Percentiles rank a stretch among this genome's conserved stretches.
Evolutionary conservation across 2,888 invertebrate species (phyloP).

Genomic region (Dorcus parallelipipedus): DNA sequence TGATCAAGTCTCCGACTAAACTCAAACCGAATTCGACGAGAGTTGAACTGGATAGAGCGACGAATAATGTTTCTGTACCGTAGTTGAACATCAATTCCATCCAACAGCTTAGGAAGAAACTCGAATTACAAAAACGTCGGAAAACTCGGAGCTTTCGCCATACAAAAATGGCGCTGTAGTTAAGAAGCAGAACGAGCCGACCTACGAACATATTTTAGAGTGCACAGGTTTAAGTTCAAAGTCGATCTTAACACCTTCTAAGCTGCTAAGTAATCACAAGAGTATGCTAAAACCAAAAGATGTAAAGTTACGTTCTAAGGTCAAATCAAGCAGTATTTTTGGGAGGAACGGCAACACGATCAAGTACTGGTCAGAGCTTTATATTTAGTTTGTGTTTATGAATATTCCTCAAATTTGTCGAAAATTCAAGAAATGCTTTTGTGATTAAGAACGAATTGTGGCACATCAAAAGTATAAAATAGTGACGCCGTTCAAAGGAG

Average conservation of each 20-base stretch:
- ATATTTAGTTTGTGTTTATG: slow-evolving; percentile 30
- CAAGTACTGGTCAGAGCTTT: slow-evolving; percentile 48
- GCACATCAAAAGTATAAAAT: too few relatives aligned
- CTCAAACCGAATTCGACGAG: slow-evolving; percentile 25
- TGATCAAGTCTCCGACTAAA: slow-evolving; percentile 15
- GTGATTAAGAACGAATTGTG: too few relatives aligned
- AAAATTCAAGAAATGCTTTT: too few relatives aligned
- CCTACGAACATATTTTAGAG: slow-evolving; percentile 75
- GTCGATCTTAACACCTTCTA: slow-evolving; percentile 66
- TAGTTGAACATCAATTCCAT: slow-evolving; percentile 36
- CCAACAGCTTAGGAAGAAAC: slow-evolving; percentile 41
- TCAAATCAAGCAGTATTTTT: slow-evolving; percentile 56
- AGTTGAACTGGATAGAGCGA: slow-evolving; percentile 38
- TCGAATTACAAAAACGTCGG: slow-evolving; percentile 50
- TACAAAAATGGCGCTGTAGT: slow-evolving; percentile 28
- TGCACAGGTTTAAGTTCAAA: slow-evolving; percentile 77
- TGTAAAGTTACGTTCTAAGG: slow-evolving; percentile 70
- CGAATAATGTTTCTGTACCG: slow-evolving; percentile 32
- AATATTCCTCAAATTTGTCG: slow-evolving; percentile 6
- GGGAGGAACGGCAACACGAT: slow-evolving; percentile 50
- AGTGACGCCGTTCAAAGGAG: too few relatives aligned
- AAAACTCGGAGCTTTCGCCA: slow-evolving; percentile 38
- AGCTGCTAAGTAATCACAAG: slow-evolving; percentile 71
- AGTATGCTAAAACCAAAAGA: slow-evolving; percentile 75
- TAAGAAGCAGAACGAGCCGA: slow-evolving; percentile 41